Evolutionary conservation across 2,888 invertebrate genomes (phyloP).

Genomic region (Coremacera marginata): DNA sequence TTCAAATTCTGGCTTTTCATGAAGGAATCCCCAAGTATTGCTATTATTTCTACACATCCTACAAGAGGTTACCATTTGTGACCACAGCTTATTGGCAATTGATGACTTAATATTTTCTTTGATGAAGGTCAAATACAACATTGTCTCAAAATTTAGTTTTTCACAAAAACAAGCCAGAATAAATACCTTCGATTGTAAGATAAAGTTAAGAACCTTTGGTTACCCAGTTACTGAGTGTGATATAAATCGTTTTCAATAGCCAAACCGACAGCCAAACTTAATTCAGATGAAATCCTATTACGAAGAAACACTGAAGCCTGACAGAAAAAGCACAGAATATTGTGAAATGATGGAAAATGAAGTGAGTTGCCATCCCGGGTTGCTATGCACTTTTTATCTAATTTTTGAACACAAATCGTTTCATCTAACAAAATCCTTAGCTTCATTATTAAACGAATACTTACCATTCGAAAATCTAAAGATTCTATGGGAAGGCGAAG

Average conservation of each 20-base stretch:
- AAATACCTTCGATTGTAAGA: no score
- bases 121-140: not conserved
- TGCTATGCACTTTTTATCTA: not conserved
- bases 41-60: not conserved
- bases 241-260: not conserved
- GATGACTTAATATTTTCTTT: not conserved
- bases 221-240: no score
- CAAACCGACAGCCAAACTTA: not conserved
- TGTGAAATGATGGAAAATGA: no score
- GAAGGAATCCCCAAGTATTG: not conserved
- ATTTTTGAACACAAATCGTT: constrained; percentile 7
- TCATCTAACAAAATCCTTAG: not conserved
- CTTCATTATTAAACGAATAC: constrained; percentile 18
- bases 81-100: not conserved
- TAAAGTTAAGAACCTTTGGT: not conserved
- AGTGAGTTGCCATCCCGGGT: no score
- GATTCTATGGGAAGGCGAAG: not conserved
- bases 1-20: not conserved
- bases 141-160: not conserved
- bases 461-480: not conserved
- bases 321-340: no score
- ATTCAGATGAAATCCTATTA: not conserved
- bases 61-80: not conserved
- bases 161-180: no score
- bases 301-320: not conserved